phyloP scores from a whole-genome alignment of 2,888 invertebrate species.

The Blastobasis lacticolella region DNA sequence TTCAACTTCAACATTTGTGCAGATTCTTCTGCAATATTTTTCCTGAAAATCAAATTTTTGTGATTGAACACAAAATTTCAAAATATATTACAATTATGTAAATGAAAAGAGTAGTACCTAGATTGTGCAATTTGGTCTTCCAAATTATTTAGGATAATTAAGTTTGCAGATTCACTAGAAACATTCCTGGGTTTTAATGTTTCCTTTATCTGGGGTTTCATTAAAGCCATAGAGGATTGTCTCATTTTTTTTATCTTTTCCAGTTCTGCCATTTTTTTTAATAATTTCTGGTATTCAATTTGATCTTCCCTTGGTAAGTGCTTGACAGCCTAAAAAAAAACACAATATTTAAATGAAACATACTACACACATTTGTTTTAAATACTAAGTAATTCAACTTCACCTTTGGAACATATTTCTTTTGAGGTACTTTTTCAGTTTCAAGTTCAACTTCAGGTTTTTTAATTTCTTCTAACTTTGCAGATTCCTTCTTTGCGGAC shows the following conservation, averaged over 20 bases:
- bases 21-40: slow-evolving; percentile 62
- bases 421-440: slow-evolving; percentile 27
- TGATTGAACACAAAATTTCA: not conserved
- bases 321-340: slow-evolving; percentile 53
- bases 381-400: slow-evolving; percentile 6
- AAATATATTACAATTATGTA: not conserved
- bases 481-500: too few relatives aligned
- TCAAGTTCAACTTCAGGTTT: slow-evolving; percentile 27
- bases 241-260: slow-evolving; percentile 63
- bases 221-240: slow-evolving; percentile 35
- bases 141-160: slow-evolving; percentile 25
- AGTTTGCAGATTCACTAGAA: slow-evolving; percentile 23
- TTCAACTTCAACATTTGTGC: slow-evolving; percentile 56
- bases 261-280: slow-evolving; percentile 65
- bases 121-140: slow-evolving; percentile 57
- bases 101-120: slow-evolving; percentile 32
- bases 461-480: too few relatives aligned
- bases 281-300: slow-evolving; percentile 62
- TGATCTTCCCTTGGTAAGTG: slow-evolving; percentile 66
- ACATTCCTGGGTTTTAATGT: slow-evolving; percentile 52
- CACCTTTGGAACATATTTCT: slow-evolving; percentile 64
- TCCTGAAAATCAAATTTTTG: slow-evolving; percentile 32
- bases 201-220: slow-evolving; percentile 32
- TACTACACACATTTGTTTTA: not conserved
- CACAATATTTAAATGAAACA: not conserved